These are phyloP conservation scores for Drosophila chauvacae DNA, from an alignment of 1,140 invertebrate genomes.

Conservation along the genomic window DNA sequence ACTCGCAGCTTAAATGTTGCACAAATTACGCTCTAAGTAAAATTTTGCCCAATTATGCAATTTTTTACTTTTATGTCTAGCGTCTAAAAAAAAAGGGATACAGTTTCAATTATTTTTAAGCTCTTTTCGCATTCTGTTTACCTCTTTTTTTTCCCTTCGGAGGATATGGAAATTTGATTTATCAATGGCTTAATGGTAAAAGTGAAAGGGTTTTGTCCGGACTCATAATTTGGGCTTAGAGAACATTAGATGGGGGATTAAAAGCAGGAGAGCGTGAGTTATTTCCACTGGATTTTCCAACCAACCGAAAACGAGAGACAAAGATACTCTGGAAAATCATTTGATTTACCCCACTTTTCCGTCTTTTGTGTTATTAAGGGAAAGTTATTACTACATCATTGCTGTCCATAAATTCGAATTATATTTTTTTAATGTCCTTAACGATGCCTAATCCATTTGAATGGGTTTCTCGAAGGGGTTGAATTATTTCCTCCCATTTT, in stretches of 20 bases:
- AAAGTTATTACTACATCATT: slow-evolving; percentile 33
- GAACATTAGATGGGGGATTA: slow-evolving; percentile 37
- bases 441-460: slow-evolving; percentile 40
- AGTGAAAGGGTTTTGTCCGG: slow-evolving; percentile 56
- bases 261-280: slow-evolving; percentile 35
- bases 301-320: slow-evolving; percentile 30
- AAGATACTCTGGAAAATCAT: slow-evolving; percentile 36
- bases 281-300: slow-evolving; percentile 31
- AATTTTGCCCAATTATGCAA: slow-evolving; percentile 66
- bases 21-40: slow-evolving; percentile 49
- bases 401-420: slow-evolving; percentile 47
- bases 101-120: slow-evolving; percentile 79
- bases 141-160: slow-evolving; percentile 22
- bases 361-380: neutral
- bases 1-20: slow-evolving; percentile 53
- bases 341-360: slow-evolving; percentile 11
- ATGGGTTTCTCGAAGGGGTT: slow-evolving; percentile 15
- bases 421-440: slow-evolving; percentile 47
- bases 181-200: slow-evolving; percentile 29
- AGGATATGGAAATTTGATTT: slow-evolving; percentile 48
- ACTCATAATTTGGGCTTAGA: slow-evolving; percentile 58
- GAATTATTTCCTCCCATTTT: slow-evolving; percentile 12
- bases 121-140: slow-evolving; percentile 38
- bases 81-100: slow-evolving; percentile 20
- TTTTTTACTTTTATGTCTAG: slow-evolving; percentile 48